Base-by-base conservation (phyloP, 2,113 vertebrate genomes). In the Rhinolophus ferrumequinum region DNA sequence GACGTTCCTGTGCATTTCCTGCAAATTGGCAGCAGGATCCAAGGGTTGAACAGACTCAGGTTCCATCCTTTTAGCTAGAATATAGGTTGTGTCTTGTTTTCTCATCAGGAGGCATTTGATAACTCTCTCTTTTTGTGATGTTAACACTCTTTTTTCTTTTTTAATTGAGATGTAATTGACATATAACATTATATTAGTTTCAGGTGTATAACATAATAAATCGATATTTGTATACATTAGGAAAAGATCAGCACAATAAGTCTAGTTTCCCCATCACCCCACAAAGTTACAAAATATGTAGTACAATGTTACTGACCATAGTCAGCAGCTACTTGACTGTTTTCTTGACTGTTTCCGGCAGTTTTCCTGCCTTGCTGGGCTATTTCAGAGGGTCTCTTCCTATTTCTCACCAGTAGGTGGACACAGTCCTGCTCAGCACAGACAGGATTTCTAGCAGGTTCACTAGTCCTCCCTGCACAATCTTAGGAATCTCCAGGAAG, bases 391-490 rank as follows among this genome's bases (percentile, higher is more conserved):
- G 87, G 84, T 58, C 73, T 81, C 54, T 94, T 96, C 33, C 58
- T 85, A 8, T 35, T 84, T 93, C 38, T 97, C 69, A 60, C 96
- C 93, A 95, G 97, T 33, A 96, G 96, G 50, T 95, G 95, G 96
- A 94, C 26, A 58, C 38, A 62, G 64, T 24, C 75, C 14, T 69
- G 85, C 87, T 96, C 62, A 13, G 41, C 19, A 56, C 38, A 47
- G 73, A 21, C 4, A n/a, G 18, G 44, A 76, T 90, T 93, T 92
- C 83, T 26, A 67, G 52, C 26, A 1, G 19, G 22, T 81, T 76
- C 41, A 89, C 50, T 18, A 24, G 56, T 4, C 22, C 62, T 41
- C 21, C 50, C 38, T 41, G 33, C 41, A 28, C 9, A 8, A 12
- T 9, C 14, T 76, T 28, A 56, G 83, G 79, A 70, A 93, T 75